Percentiles rank a stretch among this genome's conserved stretches.
Evolutionary conservation across 2,888 invertebrate species (phyloP).

Genomic region (Nymphalis polychloros): DNA sequence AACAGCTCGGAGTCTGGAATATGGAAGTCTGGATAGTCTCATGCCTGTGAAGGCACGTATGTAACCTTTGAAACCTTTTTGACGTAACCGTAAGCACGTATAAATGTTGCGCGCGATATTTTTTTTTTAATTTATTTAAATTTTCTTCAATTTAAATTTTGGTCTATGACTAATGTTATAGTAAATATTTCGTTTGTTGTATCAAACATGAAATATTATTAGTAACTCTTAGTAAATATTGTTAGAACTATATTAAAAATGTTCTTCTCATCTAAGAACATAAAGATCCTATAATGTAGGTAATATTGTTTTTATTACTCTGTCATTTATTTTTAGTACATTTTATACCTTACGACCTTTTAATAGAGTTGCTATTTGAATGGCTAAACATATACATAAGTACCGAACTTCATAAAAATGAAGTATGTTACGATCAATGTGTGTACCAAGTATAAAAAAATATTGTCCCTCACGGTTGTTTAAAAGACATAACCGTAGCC

Average conservation of each 20-base stretch:
- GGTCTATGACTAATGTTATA: no score
- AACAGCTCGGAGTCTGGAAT: no score
- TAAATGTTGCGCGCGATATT: no score
- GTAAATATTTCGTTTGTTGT: no score
- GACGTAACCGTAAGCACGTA: no score
- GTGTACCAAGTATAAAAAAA: slow-evolving; percentile 39
- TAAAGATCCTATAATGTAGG: not conserved
- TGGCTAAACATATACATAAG: not conserved
- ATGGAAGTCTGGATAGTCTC: no score
- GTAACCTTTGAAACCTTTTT: no score
- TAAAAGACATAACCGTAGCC: slow-evolving; percentile 70
- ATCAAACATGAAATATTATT: no score
- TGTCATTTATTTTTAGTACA: not conserved
- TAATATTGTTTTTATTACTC: slow-evolving; percentile 9
- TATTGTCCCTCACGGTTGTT: slow-evolving; percentile 51
- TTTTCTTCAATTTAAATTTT: no score
- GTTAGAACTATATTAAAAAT: no score
- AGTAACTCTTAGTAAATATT: no score
- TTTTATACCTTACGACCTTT: not conserved
- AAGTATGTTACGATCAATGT: slow-evolving; percentile 29
- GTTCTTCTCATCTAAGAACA: not conserved
- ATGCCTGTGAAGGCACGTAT: no score
- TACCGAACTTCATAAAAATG: slow-evolving; percentile 29
- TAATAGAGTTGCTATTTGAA: slow-evolving; percentile 3
- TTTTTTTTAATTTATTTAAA: not conserved